Conservation (phyloP, 1,140 invertebrate genomes). For the Pachyrhynchus sulphureomaculatus region DNA sequence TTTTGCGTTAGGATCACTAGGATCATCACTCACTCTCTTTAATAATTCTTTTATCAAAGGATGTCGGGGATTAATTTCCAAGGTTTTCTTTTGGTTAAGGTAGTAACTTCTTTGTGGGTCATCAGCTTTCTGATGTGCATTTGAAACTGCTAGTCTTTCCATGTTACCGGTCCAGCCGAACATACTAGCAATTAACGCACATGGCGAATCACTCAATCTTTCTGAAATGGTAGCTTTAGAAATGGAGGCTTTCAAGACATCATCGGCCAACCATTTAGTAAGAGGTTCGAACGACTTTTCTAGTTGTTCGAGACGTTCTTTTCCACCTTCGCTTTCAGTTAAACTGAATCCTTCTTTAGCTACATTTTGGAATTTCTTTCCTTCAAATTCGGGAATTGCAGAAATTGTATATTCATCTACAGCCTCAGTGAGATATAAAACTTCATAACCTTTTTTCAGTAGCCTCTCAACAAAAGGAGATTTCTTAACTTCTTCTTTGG, state of each 20-base stretch:
- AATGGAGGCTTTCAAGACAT: conserved; percentile 82
- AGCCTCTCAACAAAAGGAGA: conserved; percentile 96
- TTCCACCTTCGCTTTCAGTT: conserved; percentile 79
- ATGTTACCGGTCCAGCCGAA: conserved; percentile 99
- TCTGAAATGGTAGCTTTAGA: conserved; percentile 86
- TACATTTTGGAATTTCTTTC: conserved; percentile 99
- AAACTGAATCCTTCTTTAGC: conserved; percentile 97
- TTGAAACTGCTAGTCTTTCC: conserved; percentile 94
- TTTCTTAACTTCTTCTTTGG: conserved; percentile 82
- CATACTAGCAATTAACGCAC: conserved; percentile 93
- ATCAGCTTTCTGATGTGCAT: conserved; percentile 95
- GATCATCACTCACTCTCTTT: conserved; percentile 76
- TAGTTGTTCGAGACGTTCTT: conserved; percentile 78
- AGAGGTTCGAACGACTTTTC: conserved; percentile 87
- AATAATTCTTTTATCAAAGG: conserved; percentile 92
- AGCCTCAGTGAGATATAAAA: conserved; percentile 92
- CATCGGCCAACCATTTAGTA: conserved; percentile 87
- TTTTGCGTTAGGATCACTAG: conserved; percentile 77
- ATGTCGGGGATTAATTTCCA: conserved; percentile 98
- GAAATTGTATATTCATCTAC: conserved; percentile 99
- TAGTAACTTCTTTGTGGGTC: conserved; percentile 92
- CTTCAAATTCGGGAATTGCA: conserved; percentile 96
- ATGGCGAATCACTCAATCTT: conserved; percentile 88
- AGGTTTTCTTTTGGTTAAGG: conserved; percentile 93
- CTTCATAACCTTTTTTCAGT: conserved; percentile 91